Base-by-base conservation (phyloP, 2,113 vertebrate species). In the Sylvilagus bachmani region DNA sequence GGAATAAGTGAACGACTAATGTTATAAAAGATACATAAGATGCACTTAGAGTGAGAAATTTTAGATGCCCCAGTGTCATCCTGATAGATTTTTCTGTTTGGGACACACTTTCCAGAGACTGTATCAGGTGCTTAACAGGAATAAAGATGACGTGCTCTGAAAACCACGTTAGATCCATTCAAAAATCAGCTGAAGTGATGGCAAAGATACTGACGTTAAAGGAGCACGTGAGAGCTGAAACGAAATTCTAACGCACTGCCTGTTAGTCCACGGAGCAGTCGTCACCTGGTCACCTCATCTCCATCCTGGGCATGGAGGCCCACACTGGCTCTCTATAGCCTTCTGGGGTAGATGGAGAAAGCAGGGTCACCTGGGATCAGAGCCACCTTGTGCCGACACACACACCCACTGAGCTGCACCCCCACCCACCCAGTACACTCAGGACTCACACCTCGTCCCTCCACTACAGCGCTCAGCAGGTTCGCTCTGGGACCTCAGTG, bases 101-200 rank as follows among this genome's bases (percentile, higher is more conserved):
- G 44, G 33, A 91, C 64, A 83, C 82, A 44, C 12, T 91, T 83
- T 82, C 36, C 91, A 77, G 62, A 51, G 22, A 86, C 16, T 62
- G 38, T 82, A 77, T 1, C 62, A 75, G 13, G 17, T 10, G 75
- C 67, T 79, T 84, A 67, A 61, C 69, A 67, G 61, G 33, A 92
- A 92, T 66, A 84, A 95, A 89, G 87, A 85, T n/a, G 24, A 78
- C 73, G 21, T 66, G 1, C 33, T 92, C 75, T 70, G 62, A 31
- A 75, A 93, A 70, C 69, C 38, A 19, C 38, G 21, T 62, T 69
- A 61, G 19, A 70, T 1, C 62, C 25, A 93, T 62, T 87, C 16
- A 85, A 84, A 70, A 91, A 87, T 53, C 49, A 21, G 71, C 69
- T 89, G 71, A 73, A 83, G 67, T 87, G 71, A 91, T n/a, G 67